These are phyloP conservation scores for Rhizoglyphus robini DNA, from an alignment of 1,140 invertebrate genomes.

Conservation along the genomic window DNA sequence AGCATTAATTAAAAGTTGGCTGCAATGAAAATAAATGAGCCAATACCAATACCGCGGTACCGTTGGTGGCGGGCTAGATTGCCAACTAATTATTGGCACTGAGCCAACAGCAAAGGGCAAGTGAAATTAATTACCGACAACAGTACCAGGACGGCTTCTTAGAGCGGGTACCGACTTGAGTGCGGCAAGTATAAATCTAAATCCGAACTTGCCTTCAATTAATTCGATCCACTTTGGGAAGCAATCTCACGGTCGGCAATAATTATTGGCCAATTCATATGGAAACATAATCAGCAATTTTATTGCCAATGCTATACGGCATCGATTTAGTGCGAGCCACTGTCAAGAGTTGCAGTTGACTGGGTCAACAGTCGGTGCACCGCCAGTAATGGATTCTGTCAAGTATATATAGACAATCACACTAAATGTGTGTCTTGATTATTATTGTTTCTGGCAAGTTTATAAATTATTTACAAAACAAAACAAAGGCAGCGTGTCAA, in stretches of 20 bases:
- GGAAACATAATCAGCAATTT: constrained; percentile 10
- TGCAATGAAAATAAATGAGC: background rate
- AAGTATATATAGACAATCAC: too few relatives aligned
- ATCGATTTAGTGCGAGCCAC: too few relatives aligned
- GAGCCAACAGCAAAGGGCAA: background rate
- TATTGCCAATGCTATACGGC: too few relatives aligned
- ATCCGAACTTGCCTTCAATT: background rate
- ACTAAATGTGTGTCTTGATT: too few relatives aligned
- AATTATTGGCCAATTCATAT: constrained; percentile 5
- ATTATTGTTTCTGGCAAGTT: too few relatives aligned
- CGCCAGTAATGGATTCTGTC: too few relatives aligned
- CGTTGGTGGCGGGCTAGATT: background rate
- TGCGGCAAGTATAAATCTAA: background rate
- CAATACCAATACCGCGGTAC: background rate
- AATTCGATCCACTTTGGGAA: background rate
- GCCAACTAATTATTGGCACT: background rate
- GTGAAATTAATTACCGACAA: constrained; percentile 6
- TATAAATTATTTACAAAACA: too few relatives aligned
- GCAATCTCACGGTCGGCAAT: background rate
- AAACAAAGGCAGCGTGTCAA: too few relatives aligned
- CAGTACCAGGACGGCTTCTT: background rate
- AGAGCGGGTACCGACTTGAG: background rate
- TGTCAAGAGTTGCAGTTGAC: too few relatives aligned
- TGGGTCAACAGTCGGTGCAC: too few relatives aligned
- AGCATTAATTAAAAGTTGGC: constrained; percentile 9